Percentiles rank a stretch among this genome's conserved stretches.
These are phyloP conservation scores for Phymatocera aterrima DNA, from an alignment of 2,888 invertebrate genomes.

Conservation along the genomic window DNA sequence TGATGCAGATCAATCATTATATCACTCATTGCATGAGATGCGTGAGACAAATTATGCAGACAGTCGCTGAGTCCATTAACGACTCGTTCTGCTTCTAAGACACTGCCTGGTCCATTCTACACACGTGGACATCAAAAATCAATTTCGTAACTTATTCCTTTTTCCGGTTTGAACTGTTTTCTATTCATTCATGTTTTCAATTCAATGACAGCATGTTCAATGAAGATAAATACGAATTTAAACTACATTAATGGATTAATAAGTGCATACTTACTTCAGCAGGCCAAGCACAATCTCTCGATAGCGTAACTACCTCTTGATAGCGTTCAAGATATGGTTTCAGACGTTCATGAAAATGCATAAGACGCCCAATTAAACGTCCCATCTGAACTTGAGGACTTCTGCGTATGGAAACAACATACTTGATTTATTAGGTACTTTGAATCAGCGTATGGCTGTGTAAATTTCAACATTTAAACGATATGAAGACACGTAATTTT, in stretches of 20 bases:
- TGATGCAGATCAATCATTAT: slow-evolving; percentile 84
- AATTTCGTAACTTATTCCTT: neutral
- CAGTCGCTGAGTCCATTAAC: slow-evolving; percentile 87
- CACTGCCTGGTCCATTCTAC: slow-evolving; percentile 71
- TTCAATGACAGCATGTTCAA: neutral
- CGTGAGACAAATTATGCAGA: slow-evolving; percentile 91
- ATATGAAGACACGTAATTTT: no score
- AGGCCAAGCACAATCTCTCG: slow-evolving; percentile 78
- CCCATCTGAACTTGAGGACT: slow-evolving; percentile 70
- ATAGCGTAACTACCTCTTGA: slow-evolving; percentile 78
- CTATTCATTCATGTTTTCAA: neutral
- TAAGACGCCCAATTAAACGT: neutral
- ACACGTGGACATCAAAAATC: neutral
- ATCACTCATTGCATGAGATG: slow-evolving; percentile 93
- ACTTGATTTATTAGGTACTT: neutral
- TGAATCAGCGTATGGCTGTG: no score
- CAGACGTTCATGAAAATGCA: slow-evolving; percentile 75
- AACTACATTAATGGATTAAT: no score
- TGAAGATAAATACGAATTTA: no score
- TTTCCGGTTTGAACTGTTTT: neutral
- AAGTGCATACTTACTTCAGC: slow-evolving; percentile 64
- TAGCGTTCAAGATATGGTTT: slow-evolving; percentile 82
- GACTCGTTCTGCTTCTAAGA: slow-evolving; percentile 80
- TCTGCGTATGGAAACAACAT: slow-evolving; percentile 50
- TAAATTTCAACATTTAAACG: neutral